These are phyloP conservation scores for Drosophila sechellia DNA, from an alignment of 1,140 invertebrate species.

Conservation along the genomic window DNA sequence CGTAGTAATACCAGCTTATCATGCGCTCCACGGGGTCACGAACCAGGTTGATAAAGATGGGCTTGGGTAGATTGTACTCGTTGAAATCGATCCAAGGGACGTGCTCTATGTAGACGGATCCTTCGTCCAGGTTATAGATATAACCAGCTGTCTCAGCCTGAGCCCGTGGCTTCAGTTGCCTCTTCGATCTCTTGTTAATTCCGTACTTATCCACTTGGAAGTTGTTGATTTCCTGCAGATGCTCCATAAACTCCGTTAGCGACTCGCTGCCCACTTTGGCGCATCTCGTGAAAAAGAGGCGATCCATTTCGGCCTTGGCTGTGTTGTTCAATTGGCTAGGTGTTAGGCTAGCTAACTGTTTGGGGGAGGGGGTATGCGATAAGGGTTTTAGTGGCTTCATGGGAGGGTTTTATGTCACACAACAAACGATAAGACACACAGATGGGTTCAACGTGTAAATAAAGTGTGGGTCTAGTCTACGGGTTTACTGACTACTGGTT, in stretches of 20 bases:
- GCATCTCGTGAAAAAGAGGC: conserved; percentile 92
- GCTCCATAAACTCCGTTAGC: conserved; percentile 92
- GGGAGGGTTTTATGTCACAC: conserved; percentile 9
- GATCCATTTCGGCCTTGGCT: conserved; percentile 86
- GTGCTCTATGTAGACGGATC: conserved; percentile 90
- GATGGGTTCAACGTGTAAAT: conserved; percentile 31
- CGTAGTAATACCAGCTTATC: conserved; percentile 94
- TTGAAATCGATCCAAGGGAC: conserved; percentile 89
- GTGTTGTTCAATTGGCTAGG: conserved; percentile 61
- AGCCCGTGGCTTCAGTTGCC: conserved; percentile 35
- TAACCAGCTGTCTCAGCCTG: conserved; percentile 86
- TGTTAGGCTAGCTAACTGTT: conserved; percentile 52
- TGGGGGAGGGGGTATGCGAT: conserved; percentile 6
- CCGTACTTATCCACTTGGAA: conserved; percentile 57
- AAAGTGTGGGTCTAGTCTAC: conserved; percentile 38
- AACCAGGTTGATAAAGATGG: conserved; percentile 95
- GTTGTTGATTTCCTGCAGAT: conserved; percentile 82
- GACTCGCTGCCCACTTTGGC: conserved; percentile 96
- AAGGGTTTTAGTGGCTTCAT: conserved; percentile 35
- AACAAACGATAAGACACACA: conserved; percentile 38
- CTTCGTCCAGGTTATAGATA: conserved; percentile 85
- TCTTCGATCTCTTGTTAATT: conserved; percentile 18
- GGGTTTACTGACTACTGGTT: conserved; percentile 35
- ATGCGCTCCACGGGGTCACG: conserved; percentile 94
- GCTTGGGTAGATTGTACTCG: conserved; percentile 89